Evolutionary conservation across 2,113 vertebrate species (phyloP).

Genomic region (Ictidomys tridecemlineatus): DNA sequence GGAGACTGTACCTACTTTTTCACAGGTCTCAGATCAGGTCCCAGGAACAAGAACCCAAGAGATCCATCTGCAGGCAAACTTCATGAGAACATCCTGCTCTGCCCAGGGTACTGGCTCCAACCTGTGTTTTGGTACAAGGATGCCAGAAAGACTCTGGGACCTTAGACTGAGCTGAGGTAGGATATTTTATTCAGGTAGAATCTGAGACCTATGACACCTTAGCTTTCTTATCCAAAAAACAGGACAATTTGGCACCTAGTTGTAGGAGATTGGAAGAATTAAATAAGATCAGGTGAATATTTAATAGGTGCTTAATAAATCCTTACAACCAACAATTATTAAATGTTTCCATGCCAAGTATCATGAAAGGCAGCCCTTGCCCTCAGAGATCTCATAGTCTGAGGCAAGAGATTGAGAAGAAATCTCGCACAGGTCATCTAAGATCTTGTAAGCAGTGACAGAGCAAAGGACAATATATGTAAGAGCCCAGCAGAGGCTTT

Average conservation of each 20-base stretch:
- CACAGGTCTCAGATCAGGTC: neutral
- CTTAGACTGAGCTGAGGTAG: neutral
- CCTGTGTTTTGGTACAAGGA: neutral
- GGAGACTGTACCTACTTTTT: neutral
- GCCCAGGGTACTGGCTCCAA: neutral
- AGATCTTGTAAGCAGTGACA: neutral
- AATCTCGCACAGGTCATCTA: neutral
- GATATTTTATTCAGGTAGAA: neutral
- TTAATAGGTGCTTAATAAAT: no score
- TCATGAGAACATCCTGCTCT: neutral
- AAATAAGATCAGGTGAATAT: neutral
- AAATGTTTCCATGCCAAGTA: neutral
- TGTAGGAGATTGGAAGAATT: neutral
- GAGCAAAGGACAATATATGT: neutral
- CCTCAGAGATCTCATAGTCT: neutral
- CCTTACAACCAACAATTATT: neutral
- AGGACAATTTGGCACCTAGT: neutral
- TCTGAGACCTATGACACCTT: neutral
- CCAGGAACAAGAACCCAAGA: neutral
- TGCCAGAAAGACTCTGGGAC: neutral
- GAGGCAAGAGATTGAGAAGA: neutral
- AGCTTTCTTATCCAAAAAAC: neutral
- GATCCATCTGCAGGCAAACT: neutral
- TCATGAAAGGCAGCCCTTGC: neutral
- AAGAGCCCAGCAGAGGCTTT: neutral